These are phyloP conservation scores for Lasioglossum morio DNA, from an alignment of 2,888 invertebrate species.

Conservation along the genomic window DNA sequence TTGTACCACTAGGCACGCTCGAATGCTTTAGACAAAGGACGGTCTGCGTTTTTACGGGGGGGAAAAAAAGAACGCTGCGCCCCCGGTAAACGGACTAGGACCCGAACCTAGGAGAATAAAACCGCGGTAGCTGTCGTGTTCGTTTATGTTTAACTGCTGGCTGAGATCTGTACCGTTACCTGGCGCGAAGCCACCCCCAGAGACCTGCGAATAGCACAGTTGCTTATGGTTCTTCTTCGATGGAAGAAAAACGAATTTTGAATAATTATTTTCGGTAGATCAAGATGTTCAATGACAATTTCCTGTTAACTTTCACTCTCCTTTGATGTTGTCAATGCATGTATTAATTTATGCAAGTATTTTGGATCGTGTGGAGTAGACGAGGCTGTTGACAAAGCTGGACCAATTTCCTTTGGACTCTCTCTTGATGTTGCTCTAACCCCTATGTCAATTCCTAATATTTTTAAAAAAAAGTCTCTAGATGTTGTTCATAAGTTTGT, in stretches of 20 bases:
- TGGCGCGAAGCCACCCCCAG: neutral
- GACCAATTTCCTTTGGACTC: too few relatives aligned
- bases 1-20: slow-evolving; percentile 43
- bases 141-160: slow-evolving; percentile 53
- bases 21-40: slow-evolving; percentile 65
- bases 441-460: too few relatives aligned
- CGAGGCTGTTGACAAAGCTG: too few relatives aligned
- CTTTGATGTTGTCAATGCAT: too few relatives aligned
- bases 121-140: slow-evolving; percentile 56
- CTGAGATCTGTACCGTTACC: slow-evolving; percentile 28
- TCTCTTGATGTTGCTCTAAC: too few relatives aligned
- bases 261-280: too few relatives aligned
- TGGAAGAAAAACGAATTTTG: neutral
- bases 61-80: slow-evolving; percentile 19
- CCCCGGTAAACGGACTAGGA: slow-evolving; percentile 45
- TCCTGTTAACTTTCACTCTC: too few relatives aligned
- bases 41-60: slow-evolving; percentile 31
- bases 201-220: neutral
- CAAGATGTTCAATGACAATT: too few relatives aligned
- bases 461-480: too few relatives aligned
- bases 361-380: too few relatives aligned
- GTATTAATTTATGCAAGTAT: too few relatives aligned
- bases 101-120: slow-evolving; percentile 32
- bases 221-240: neutral
- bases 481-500: too few relatives aligned